phyloP scores from a whole-genome alignment of 2,888 invertebrate genomes.

The Zygaena filipendulae region DNA sequence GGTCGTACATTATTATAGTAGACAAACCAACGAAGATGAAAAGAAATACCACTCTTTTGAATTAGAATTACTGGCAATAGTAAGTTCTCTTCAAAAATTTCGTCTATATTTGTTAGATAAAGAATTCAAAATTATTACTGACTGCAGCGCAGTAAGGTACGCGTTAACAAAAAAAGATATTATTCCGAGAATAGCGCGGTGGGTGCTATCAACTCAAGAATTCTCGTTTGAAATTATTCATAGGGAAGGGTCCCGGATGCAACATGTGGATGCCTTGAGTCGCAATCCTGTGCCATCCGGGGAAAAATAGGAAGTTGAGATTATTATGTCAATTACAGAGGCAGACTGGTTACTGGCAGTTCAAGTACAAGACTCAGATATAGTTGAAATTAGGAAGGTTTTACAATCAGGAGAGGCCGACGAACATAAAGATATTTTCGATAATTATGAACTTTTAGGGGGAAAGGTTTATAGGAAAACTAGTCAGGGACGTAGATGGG shows the following conservation, averaged over 20 bases:
- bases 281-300: constrained; percentile 7
- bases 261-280: constrained; percentile 7
- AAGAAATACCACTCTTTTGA: constrained; percentile 29
- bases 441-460: constrained; percentile 18
- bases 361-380: constrained; percentile 17
- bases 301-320: constrained; percentile 4
- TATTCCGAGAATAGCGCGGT: constrained; percentile 19
- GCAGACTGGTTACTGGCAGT: constrained; percentile 18
- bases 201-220: constrained; percentile 14
- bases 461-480: constrained; percentile 21
- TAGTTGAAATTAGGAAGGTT: constrained; percentile 10
- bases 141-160: constrained; percentile 17
- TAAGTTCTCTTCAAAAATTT: constrained; percentile 22
- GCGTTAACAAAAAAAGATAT: constrained; percentile 20
- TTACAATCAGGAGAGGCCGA: constrained; percentile 19
- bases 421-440: constrained; percentile 16
- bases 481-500: constrained; percentile 19
- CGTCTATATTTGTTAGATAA: constrained; percentile 21
- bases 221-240: constrained; percentile 7
- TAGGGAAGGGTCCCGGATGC: constrained; percentile 2
- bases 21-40: constrained; percentile 27
- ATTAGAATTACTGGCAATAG: constrained; percentile 29
- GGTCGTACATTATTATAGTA: constrained; percentile 22
- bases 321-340: constrained; percentile 9
- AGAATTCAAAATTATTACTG: constrained; percentile 16